These are phyloP conservation scores for Bolinopsis microptera DNA, from an alignment of 37 sponge, comb jelly and placozoan species.

Conservation along the genomic window DNA sequence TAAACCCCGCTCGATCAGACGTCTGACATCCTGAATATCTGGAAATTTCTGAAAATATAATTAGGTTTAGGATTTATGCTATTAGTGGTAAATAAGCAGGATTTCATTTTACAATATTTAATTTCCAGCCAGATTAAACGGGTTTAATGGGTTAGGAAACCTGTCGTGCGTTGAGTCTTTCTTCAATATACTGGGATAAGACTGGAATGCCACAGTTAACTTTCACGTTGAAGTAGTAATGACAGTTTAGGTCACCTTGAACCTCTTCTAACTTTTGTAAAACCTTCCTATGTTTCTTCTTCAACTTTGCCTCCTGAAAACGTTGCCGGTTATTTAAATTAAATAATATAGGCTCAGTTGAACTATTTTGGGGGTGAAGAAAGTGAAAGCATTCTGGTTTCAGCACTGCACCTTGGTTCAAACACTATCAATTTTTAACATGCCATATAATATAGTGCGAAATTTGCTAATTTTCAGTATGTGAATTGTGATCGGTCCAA, in stretches of 20 bases:
- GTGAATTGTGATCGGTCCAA: too few species aligned
- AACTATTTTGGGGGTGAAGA: too few species aligned
- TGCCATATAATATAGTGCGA: too few species aligned
- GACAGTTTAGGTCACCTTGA: slow-evolving; percentile 13
- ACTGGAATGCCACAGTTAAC: slow-evolving; percentile 44
- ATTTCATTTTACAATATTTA: too few species aligned
- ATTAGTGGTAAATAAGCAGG: too few species aligned
- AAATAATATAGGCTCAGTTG: too few species aligned
- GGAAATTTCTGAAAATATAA: slow-evolving; percentile 57
- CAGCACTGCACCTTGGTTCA: too few species aligned
- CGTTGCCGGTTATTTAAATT: too few species aligned
- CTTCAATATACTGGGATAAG: slow-evolving; percentile 13
- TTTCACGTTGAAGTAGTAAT: slow-evolving; percentile 25
- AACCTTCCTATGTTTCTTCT: slow-evolving; percentile 63
- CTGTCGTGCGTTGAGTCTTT: slow-evolving; percentile 36
- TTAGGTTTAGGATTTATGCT: background rate
- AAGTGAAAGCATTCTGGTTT: too few species aligned
- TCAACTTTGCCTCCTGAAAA: slow-evolving; percentile 30
- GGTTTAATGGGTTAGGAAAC: background rate
- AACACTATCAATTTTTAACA: too few species aligned
- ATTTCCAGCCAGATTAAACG: too few species aligned
- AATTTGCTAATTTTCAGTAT: too few species aligned
- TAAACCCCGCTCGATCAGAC: slow-evolving; percentile 8
- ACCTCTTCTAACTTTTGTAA: slow-evolving; percentile 31
- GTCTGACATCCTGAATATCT: slow-evolving; percentile 26